Conservation (phyloP, 2,797 vertebrate species). For the Oceanodroma leucorhoa region DNA sequence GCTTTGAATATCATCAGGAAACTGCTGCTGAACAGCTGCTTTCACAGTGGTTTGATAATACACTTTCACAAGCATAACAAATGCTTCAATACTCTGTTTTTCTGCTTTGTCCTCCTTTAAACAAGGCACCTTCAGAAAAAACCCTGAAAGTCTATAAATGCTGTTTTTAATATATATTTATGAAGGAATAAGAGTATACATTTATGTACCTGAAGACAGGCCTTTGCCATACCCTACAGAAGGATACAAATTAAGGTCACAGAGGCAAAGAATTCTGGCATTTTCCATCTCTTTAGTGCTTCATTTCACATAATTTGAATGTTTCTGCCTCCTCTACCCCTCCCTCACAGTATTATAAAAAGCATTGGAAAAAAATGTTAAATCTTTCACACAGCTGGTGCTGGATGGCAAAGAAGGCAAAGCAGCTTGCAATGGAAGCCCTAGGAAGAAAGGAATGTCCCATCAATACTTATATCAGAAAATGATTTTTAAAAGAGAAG, state of each 20-base stretch:
- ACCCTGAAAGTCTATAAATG: not conserved
- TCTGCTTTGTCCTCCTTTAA: not conserved
- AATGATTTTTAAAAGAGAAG: not conserved
- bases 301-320: not conserved
- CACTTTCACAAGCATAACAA: not conserved
- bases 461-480: accelerated
- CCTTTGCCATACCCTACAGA: not conserved
- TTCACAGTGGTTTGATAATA: not conserved
- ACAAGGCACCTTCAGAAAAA: not conserved
- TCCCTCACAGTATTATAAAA: not conserved
- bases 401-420: not conserved
- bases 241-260: not conserved
- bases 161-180: not conserved
- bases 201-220: not conserved
- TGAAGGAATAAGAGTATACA: not conserved
- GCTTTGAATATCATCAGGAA: not conserved
- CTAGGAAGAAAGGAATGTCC: not conserved
- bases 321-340: not conserved
- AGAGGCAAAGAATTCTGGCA: not conserved
- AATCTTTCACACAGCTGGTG: not conserved
- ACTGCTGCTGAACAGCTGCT: not conserved
- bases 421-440: not conserved
- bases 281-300: not conserved
- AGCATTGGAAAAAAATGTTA: not conserved
- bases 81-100: not conserved